Base-by-base conservation (phyloP, 2,113 vertebrate species). In the Ophthalmolycus amberensis region DNA sequence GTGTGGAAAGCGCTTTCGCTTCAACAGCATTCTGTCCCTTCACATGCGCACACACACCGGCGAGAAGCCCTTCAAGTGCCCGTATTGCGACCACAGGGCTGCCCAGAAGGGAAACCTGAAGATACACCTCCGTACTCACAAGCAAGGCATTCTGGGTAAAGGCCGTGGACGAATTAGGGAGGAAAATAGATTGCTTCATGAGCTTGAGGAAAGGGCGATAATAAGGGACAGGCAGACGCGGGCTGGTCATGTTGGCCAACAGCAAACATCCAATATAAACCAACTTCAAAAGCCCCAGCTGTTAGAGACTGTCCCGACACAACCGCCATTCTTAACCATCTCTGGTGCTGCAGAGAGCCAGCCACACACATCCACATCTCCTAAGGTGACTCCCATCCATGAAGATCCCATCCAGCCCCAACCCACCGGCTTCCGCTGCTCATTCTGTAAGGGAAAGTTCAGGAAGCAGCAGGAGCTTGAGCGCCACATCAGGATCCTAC, bases 21-120 rank as follows among this genome's bases (percentile, higher is more conserved):
- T 99, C 83, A 99, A 99, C 94, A 99, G 99, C 94, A 99, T 99
- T 85, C 96, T 99, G 1, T 99, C 98, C 0, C 96, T 99, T 15
- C 99, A 99, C 90, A 99, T 99, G 98, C 96, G 98, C 79, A 99
- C 98, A 20, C 98, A 99, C 92, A 99, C 98, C 0, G 98, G 98
- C 1, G 98, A 99, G 95, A 99, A 99, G 92, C 98, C 98, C 0
- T 99, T 99, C 91, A 99, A 99, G 91, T 99, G 98, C 79, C 98
- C 98, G 0, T 99, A 99, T 89, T 99, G 98, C 1, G 98, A 99
- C 92, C 98, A 99, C 93, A 93, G 98, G 83, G 99, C 99, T 0
- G 98, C 99, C 16, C 99, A 99, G 2, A 99, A 99, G 90, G 98
- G 98, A 59, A 99, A 99, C 92, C 94, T 99, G 89, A 99, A 99